A percentile compares a stretch with the other conserved stretches of the same genome.
Evolutionary conservation across 2,113 vertebrate species (phyloP).

Genomic region (Pollachius pollachius): DNA sequence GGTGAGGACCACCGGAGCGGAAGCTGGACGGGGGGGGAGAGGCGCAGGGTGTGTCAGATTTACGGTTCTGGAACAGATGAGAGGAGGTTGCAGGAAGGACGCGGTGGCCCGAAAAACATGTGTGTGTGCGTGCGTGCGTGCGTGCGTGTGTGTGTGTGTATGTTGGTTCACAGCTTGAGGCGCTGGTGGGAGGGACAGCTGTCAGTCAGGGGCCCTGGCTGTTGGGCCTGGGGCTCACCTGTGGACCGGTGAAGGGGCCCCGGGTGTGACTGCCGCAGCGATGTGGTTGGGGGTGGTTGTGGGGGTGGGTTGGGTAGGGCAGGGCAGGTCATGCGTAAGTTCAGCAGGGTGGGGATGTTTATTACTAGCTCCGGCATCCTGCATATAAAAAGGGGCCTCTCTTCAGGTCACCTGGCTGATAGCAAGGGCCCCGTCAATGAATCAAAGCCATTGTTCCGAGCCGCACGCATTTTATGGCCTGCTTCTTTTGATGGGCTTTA

Average conservation of each 20-base stretch:
- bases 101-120: background rate
- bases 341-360: constrained; percentile 42
- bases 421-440: constrained; percentile 23
- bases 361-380: constrained; percentile 22
- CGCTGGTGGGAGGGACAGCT: constrained; percentile 41
- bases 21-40: constrained; percentile 11
- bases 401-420: constrained; percentile 48
- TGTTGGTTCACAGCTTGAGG: constrained; percentile 46
- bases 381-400: constrained; percentile 34
- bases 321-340: constrained; percentile 37
- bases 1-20: constrained; percentile 5
- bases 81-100: constrained; percentile 24
- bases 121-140: background rate
- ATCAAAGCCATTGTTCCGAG: constrained; percentile 41
- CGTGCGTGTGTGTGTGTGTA: background rate
- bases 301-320: constrained; percentile 19
- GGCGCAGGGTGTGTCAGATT: constrained; percentile 46
- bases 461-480: constrained; percentile 31
- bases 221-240: constrained; percentile 57
- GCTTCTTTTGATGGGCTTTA: constrained; percentile 26
- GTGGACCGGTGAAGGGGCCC: constrained; percentile 39
- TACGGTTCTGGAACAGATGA: constrained; percentile 58
- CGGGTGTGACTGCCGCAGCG: background rate
- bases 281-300: background rate
- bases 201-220: constrained; percentile 48